These are phyloP conservation scores for Parazoanthus swiftii DNA, from an alignment of 92 coral and sea anemone species.

Conservation along the genomic window DNA sequence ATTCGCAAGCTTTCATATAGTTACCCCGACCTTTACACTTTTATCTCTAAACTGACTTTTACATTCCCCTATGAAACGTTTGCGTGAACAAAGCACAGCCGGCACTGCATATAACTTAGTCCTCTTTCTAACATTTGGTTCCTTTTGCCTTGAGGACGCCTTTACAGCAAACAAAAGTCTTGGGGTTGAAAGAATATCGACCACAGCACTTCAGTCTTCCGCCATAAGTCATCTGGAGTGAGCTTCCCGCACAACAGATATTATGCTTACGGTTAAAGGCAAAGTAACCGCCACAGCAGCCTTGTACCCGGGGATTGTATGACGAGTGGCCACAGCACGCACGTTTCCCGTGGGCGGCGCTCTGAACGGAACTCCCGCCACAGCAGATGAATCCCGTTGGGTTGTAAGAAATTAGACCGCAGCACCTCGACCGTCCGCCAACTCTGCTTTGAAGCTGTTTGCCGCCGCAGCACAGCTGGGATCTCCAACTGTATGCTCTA, in stretches of 20 bases:
- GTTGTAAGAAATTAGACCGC: not conserved
- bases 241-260: conserved; percentile 11
- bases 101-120: too few relatives aligned
- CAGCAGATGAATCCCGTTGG: not conserved
- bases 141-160: not conserved
- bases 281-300: not conserved
- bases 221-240: not conserved
- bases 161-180: not conserved
- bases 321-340: conserved; percentile 4
- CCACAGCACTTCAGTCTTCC: conserved; percentile 8
- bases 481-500: not conserved
- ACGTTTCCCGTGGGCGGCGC: not conserved
- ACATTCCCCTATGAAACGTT: too few relatives aligned
- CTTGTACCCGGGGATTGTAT: not conserved
- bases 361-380: not conserved
- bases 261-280: not conserved
- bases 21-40: too few relatives aligned
- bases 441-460: not conserved
- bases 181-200: not conserved
- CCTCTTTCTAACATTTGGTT: not conserved
- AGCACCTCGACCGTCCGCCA: conserved; percentile 2
- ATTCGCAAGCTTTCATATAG: too few relatives aligned
- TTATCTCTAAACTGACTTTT: too few relatives aligned
- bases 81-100: too few relatives aligned
- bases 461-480: not conserved